Evolutionary conservation across 2,888 invertebrate species (phyloP), one percentile per base, ranked within the genome.

Genomic region (Sipha maydis): DNA sequence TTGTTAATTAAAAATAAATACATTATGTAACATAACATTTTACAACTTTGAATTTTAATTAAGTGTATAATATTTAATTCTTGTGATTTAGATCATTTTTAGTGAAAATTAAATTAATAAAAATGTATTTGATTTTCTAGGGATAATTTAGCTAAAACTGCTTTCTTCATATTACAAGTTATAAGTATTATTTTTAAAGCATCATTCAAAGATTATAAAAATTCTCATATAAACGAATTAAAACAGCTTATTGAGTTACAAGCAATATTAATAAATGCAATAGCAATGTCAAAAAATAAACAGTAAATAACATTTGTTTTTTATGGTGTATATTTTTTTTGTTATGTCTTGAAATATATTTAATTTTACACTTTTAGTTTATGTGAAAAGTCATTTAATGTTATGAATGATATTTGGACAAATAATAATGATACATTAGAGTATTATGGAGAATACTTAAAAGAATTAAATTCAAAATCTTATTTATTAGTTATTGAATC

Each of bases 121-220:
- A 3, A 56, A 56, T 21, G 19, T 56, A 56, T 61, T 61, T 61
- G 21, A 61, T 61, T 67, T 69, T 86, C 25, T 21, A 88, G 88
- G n/a, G 21, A 88, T 48, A 88, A 88, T 76, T 88, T 88, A 48
- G 88, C 88, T 7, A 88, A 88, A 82, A 41, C 88, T 67, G 88
- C 82, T 48, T 88, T 80, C 17, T 88, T 88, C 19, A 67, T 73
- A 1, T 75, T 88, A 3, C 80, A 82, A 88, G 61, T 82, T 34
- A 82, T 88, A 75, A 88, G 76, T 9, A 75, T 88, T 67, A 88
- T 88, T 75, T 48, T 88, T 67, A 80, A 88, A 82, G 19, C 34
- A 61, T 73, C 88, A 75, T 88, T 82, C 48, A 73, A 88, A 75
- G n/a, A 76, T 41, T 76, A 67, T 75, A 41, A 31, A 17, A 48